phyloP scores from a whole-genome alignment of 2,113 vertebrate species.

The Echinops telfairi region DNA sequence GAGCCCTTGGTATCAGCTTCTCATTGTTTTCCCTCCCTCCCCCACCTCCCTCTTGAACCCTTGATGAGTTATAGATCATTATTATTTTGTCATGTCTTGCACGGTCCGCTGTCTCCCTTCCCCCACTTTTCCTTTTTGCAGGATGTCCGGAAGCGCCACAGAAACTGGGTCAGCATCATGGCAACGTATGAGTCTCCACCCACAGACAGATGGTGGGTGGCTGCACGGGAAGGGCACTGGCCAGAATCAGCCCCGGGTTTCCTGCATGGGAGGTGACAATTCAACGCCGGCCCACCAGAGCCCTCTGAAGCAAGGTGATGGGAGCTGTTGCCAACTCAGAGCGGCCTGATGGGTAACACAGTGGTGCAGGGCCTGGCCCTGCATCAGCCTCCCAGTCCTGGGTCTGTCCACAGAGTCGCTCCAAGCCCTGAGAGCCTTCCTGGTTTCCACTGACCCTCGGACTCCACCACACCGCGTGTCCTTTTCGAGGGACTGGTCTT shows the following conservation, averaged over 20 bases:
- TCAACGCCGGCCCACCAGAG: background rate
- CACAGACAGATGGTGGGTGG: background rate
- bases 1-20: too few relatives aligned
- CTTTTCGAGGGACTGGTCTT: background rate
- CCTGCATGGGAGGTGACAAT: background rate
- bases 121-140: background rate
- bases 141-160: background rate
- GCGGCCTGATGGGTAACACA: background rate
- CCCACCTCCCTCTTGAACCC: too few relatives aligned
- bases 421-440: background rate
- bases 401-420: background rate
- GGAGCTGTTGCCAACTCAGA: background rate
- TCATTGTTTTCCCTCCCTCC: too few relatives aligned
- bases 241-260: background rate
- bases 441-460: background rate
- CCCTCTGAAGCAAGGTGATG: background rate
- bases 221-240: background rate
- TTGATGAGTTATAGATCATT: too few relatives aligned
- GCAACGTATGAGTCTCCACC: background rate
- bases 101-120: too few relatives aligned
- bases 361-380: background rate
- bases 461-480: background rate
- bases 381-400: background rate
- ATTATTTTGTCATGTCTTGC: too few relatives aligned
- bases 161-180: background rate